A percentile compares a stretch with the other conserved stretches of the same genome.
Evolutionary conservation across 2,113 vertebrate genomes (phyloP).

Genomic region (Gorsachius goisagi): DNA sequence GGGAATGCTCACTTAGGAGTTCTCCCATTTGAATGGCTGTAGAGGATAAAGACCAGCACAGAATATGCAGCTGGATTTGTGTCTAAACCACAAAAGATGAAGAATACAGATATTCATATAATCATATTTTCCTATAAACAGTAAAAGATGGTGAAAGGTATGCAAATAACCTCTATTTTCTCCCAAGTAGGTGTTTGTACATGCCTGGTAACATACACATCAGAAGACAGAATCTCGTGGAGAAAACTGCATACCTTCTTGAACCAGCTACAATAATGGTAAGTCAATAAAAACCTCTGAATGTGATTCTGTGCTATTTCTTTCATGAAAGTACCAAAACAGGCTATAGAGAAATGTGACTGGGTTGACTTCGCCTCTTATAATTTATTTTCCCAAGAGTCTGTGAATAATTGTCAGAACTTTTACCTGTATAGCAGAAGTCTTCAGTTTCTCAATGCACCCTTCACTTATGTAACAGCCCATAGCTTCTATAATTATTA

Average conservation of each 20-base stretch:
- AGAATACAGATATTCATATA: neutral
- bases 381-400: neutral
- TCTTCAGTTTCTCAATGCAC: neutral
- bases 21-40: neutral
- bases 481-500: neutral
- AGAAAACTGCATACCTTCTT: neutral
- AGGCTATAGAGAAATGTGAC: neutral
- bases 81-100: neutral
- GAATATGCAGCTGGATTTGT: neutral
- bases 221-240: neutral
- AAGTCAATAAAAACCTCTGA: neutral
- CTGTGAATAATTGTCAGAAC: neutral
- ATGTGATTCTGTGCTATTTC: neutral
- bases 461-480: neutral
- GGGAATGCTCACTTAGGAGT: neutral
- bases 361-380: neutral
- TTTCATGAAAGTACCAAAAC: neutral
- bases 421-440: neutral
- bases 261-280: fast-evolving
- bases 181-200: neutral
- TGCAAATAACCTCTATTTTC: neutral
- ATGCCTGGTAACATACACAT: neutral
- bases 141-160: neutral
- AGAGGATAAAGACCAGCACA: neutral
- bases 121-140: neutral